phyloP scores from a whole-genome alignment of 2,797 vertebrate genomes.

The Sitta carolinensis region DNA sequence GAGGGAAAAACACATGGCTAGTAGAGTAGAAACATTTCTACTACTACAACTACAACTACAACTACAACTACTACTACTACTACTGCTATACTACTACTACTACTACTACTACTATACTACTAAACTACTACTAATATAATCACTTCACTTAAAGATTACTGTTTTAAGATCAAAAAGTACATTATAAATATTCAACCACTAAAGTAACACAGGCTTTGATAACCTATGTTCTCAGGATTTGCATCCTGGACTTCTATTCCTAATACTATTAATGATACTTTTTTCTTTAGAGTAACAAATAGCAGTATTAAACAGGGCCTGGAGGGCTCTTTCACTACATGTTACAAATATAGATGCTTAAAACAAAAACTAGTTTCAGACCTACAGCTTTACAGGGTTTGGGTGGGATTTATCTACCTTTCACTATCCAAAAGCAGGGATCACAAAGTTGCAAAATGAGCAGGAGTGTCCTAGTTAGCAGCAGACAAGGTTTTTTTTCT shows the following conservation, averaged over 20 bases:
- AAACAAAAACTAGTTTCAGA: background rate
- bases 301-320: background rate
- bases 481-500: background rate
- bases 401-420: background rate
- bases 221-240: background rate
- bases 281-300: background rate
- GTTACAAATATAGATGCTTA: background rate
- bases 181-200: background rate
- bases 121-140: no score
- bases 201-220: background rate
- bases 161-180: conserved; percentile 18
- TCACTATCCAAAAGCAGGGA: background rate
- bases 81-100: no score
- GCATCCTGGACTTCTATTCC: conserved; percentile 7
- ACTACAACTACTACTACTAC: no score
- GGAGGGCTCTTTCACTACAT: background rate
- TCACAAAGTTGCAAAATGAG: background rate
- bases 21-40: background rate
- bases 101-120: no score
- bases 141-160: background rate
- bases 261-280: conserved; percentile 2
- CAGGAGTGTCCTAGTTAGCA: background rate
- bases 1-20: background rate
- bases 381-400: background rate
- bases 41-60: no score